Evolutionary conservation across 2,797 vertebrate genomes (phyloP), one percentile per base, ranked within the genome.

Genomic region (Ctenopoma multispine): DNA sequence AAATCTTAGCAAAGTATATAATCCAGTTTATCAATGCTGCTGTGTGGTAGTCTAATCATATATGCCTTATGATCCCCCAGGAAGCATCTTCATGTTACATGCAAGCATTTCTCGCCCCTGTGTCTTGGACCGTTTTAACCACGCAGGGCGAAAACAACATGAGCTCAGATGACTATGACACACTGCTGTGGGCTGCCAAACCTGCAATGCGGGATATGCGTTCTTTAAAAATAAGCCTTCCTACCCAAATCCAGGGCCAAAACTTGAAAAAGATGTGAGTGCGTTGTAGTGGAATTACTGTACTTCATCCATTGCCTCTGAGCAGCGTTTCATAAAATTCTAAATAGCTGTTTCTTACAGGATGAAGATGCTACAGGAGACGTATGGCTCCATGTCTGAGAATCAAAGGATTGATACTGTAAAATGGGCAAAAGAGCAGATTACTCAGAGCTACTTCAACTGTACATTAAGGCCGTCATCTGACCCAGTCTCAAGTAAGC

Each of bases 401-500:
- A 18, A 47, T 1, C 80, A 92, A 55, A 89, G 61, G 64, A 66
- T 23, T 7, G 7, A 46, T 23, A 83, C 93, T 65, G 62, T 51
- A 14, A 66, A 63, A 1, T 95, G 93, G 94, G 64, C 47, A 3
- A 94, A 89, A 75, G 69, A 87, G 13, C 87, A 82, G 65, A 78
- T 93, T 43, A 11, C 43, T 6, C 62, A 89, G 67, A 87, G 75
- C 20, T 14, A 89, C 56, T 86, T 85, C 50, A 88, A 61, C 75
- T 94, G 93, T 61, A 85, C 72, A 18, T 50, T 57, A 41, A 83
- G 1, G 38, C 48, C 63, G 10, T 12, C 50, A 7, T 1, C 63
- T 9, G 34, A 41, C 4, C 2, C 59, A 15, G 7, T 2, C 41
- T 36, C 56, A 73, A 9, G 82, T 86, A 73, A 73, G 77, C 58